Percentiles rank a stretch among this genome's conserved stretches.
phyloP scores from a whole-genome alignment of 2,797 vertebrate genomes.

The Chrysocyon brachyurus region DNA sequence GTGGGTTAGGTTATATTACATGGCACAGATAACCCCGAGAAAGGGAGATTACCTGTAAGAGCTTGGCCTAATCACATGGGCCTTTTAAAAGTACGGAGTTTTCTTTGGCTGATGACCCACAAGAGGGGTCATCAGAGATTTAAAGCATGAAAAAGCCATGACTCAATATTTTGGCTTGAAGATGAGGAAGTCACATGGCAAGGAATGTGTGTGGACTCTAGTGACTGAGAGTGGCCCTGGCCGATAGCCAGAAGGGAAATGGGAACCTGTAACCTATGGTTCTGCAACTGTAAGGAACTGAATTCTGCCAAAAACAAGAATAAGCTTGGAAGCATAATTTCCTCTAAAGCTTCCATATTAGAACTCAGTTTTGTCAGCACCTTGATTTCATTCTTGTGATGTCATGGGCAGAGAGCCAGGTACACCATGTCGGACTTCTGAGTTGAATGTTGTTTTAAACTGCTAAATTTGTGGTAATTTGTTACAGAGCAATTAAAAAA shows the following conservation, averaged over 20 bases:
- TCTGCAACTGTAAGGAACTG: not conserved
- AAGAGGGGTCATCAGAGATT: not conserved
- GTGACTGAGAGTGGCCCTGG: not conserved
- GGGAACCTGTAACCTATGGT: not conserved
- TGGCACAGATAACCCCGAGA: not conserved
- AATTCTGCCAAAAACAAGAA: slow-evolving; percentile 4
- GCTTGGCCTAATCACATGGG: not conserved
- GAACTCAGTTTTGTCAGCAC: not conserved
- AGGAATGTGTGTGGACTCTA: not conserved
- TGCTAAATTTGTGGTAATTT: not conserved
- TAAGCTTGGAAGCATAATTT: slow-evolving; percentile 37
- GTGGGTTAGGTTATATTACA: not conserved
- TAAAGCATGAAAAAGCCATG: not conserved
- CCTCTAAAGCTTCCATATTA: not conserved
- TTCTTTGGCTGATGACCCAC: not conserved
- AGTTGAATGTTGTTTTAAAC: slow-evolving; percentile 19
- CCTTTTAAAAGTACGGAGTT: slow-evolving; percentile 5
- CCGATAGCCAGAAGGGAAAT: not conserved
- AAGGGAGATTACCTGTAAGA: not conserved
- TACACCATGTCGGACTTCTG: not conserved
- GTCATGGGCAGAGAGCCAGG: not conserved
- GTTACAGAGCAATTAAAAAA: not conserved
- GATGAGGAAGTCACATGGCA: not conserved
- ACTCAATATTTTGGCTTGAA: not conserved
- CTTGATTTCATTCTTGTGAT: not conserved